Conservation (phyloP, 2,888 invertebrate species). For the Kuschelorhynchus macadamiae region DNA sequence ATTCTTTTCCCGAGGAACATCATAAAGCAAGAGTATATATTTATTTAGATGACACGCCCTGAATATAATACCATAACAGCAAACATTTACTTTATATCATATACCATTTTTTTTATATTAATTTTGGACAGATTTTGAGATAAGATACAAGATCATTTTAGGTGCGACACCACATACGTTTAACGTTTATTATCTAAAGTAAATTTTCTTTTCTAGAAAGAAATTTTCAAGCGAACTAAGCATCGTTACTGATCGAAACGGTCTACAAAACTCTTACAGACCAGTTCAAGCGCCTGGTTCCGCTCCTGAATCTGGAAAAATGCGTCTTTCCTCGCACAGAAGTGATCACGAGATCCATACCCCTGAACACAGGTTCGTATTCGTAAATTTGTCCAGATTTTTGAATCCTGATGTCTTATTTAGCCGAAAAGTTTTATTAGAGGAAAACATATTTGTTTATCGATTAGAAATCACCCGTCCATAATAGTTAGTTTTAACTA, state of each 20-base stretch:
- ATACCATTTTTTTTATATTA: too few species aligned
- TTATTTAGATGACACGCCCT: too few species aligned
- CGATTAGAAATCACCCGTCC: too few species aligned
- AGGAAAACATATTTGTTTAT: not conserved
- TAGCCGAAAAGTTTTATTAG: not conserved
- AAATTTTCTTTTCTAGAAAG: conserved; percentile 63
- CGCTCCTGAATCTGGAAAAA: conserved; percentile 61
- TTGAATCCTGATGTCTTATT: too few species aligned
- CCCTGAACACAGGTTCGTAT: conserved; percentile 70
- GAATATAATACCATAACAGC: too few species aligned
- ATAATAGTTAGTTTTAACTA: too few species aligned
- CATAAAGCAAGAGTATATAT: too few species aligned
- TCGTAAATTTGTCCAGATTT: not conserved
- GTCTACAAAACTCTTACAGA: conserved; percentile 61
- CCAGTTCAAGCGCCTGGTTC: conserved; percentile 60
- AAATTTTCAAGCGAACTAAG: conserved; percentile 74
- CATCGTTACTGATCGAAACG: conserved; percentile 68
- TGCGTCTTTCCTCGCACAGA: conserved; percentile 71
- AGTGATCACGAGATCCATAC: conserved; percentile 77
- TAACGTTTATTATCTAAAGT: too few species aligned
- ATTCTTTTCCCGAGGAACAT: too few species aligned
- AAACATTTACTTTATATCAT: not conserved
- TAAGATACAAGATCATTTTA: not conserved
- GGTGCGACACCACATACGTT: too few species aligned
- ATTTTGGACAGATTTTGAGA: not conserved